Evolutionary conservation across 2,888 invertebrate genomes (phyloP).

Genomic region (Shargacucullia verbasci): DNA sequence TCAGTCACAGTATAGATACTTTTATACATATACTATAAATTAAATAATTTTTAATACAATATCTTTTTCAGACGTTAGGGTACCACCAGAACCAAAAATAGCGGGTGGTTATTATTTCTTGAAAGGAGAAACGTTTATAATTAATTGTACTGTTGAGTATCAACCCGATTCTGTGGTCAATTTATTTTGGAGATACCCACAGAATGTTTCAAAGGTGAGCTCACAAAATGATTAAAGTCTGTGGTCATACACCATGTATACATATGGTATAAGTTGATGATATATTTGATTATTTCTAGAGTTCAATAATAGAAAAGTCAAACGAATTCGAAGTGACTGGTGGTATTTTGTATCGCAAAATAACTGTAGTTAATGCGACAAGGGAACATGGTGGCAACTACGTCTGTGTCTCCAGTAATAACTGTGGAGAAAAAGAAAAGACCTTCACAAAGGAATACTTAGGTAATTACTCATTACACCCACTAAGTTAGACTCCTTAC

Average conservation of each 20-base stretch:
- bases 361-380: slow-evolving; percentile 72
- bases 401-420: slow-evolving; percentile 66
- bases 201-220: slow-evolving; percentile 58
- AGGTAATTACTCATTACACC: slow-evolving; percentile 58
- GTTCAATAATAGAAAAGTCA: slow-evolving; percentile 21
- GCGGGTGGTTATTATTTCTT: slow-evolving; percentile 60
- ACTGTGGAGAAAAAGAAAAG: slow-evolving; percentile 39
- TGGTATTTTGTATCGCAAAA: slow-evolving; percentile 64
- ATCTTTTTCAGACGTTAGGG: slow-evolving; percentile 57
- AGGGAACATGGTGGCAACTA: slow-evolving; percentile 69
- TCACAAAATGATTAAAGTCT: too few species aligned
- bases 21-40: background rate
- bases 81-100: slow-evolving; percentile 66
- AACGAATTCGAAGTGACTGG: slow-evolving; percentile 42
- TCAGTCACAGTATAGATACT: background rate
- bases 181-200: slow-evolving; percentile 70
- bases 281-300: slow-evolving; percentile 33
- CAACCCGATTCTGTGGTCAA: slow-evolving; percentile 62
- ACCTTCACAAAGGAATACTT: slow-evolving; percentile 57
- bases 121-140: slow-evolving; percentile 72
- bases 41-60: slow-evolving; percentile 11
- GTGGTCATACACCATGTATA: too few species aligned
- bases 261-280: too few species aligned
- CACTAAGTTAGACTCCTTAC: background rate
- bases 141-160: slow-evolving; percentile 75